Conservation (phyloP, 2,797 vertebrate genomes). For the Chelidonichthys spinosus region DNA sequence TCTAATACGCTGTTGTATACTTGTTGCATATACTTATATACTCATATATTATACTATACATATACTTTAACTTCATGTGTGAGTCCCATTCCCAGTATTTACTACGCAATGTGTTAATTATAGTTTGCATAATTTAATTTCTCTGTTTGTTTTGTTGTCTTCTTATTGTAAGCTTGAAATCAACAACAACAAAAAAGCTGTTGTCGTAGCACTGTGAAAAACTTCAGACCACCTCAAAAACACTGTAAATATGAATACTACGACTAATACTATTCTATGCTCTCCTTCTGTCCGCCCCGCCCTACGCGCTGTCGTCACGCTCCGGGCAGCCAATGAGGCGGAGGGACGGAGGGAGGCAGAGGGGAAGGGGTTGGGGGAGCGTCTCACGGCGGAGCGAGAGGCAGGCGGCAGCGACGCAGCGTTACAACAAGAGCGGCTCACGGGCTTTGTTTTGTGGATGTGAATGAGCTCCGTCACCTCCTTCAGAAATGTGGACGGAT, state of each 20-base stretch:
- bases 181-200: neutral
- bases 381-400: slow-evolving; percentile 29
- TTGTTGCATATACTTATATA: too few species aligned
- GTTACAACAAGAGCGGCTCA: slow-evolving; percentile 67
- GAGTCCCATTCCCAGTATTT: too few species aligned
- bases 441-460: slow-evolving; percentile 82
- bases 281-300: slow-evolving; percentile 29
- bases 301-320: slow-evolving; percentile 63
- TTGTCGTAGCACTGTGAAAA: neutral
- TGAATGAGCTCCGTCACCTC: slow-evolving; percentile 77
- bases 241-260: neutral
- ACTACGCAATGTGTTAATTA: neutral
- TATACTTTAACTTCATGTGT: too few species aligned
- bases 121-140: neutral
- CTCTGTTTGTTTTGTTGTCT: neutral
- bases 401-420: slow-evolving; percentile 73
- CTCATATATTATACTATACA: too few species aligned
- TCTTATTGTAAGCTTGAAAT: neutral
- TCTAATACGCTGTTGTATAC: too few species aligned
- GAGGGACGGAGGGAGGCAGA: slow-evolving; percentile 14
- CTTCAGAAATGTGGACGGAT: slow-evolving; percentile 84
- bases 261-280: neutral
- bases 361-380: neutral
- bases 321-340: slow-evolving; percentile 62
- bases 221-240: neutral